These are phyloP conservation scores for Collichthys lucidus DNA, from an alignment of 2,113 vertebrate species.

Conservation along the genomic window DNA sequence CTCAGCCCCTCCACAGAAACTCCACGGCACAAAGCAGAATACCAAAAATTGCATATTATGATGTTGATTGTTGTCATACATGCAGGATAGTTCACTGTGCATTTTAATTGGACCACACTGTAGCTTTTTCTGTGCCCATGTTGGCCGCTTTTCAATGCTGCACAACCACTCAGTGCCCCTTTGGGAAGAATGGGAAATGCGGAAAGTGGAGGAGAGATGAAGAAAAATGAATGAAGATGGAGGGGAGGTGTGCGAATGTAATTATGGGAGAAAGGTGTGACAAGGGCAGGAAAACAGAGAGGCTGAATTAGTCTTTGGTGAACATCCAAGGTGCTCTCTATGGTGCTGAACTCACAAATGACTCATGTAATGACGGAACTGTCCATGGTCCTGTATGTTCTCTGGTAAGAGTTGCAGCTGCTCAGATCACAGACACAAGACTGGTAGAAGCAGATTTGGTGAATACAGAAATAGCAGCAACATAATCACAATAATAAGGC, in stretches of 20 bases:
- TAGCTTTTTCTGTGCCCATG: slow-evolving; percentile 43
- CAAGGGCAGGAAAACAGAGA: slow-evolving; percentile 30
- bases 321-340: slow-evolving; percentile 46
- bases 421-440: not conserved
- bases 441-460: not conserved
- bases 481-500: not conserved
- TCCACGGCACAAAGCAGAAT: slow-evolving; percentile 35
- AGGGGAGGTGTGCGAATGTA: slow-evolving; percentile 59
- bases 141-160: slow-evolving; percentile 56
- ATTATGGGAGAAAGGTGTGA: slow-evolving; percentile 61
- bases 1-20: slow-evolving; percentile 11
- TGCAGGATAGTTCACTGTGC: not conserved
- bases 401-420: not conserved
- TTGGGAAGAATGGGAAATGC: slow-evolving; percentile 43
- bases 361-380: slow-evolving; percentile 27
- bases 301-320: slow-evolving; percentile 56
- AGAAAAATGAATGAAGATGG: slow-evolving; percentile 63
- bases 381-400: slow-evolving; percentile 8
- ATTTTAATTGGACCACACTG: slow-evolving; percentile 59
- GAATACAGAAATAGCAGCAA: not conserved
- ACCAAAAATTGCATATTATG: slow-evolving; percentile 35
- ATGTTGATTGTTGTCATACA: slow-evolving; percentile 54
- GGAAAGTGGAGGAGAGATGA: slow-evolving; percentile 31
- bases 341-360: slow-evolving; percentile 55
- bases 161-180: slow-evolving; percentile 33